These are phyloP conservation scores for Galaxias olidus DNA, from an alignment of 2,797 vertebrate species.

Conservation along the genomic window DNA sequence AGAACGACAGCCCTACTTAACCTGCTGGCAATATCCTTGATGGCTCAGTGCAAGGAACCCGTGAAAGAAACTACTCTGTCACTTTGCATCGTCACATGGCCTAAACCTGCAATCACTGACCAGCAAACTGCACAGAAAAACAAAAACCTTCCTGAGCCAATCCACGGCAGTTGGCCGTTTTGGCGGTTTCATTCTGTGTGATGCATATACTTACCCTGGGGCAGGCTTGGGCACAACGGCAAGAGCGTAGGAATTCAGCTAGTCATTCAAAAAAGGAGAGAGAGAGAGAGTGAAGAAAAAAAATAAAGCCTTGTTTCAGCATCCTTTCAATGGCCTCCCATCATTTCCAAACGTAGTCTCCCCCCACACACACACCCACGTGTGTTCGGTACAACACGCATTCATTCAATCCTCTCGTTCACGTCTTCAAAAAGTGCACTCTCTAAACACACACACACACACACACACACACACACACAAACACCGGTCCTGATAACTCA, in stretches of 20 bases:
- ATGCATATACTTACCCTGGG: conserved; percentile 72
- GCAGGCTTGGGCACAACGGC: conserved; percentile 57
- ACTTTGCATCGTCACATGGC: conserved; percentile 46
- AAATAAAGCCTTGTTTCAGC: conserved; percentile 75
- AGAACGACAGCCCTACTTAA: background rate
- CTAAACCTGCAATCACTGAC: conserved; percentile 42
- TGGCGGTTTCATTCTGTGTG: conserved; percentile 66
- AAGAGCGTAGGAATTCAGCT: conserved; percentile 74
- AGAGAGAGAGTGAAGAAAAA: conserved; percentile 34
- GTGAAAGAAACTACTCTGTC: conserved; percentile 17
- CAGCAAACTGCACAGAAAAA: conserved; percentile 54
- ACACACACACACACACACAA: conserved; percentile 53
- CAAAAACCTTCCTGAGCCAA: conserved; percentile 49
- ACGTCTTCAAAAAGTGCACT: background rate
- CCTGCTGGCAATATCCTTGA: too few species aligned
- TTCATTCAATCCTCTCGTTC: conserved; percentile 46
- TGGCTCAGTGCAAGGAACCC: background rate
- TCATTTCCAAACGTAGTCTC: conserved; percentile 51
- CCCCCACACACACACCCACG: conserved; percentile 46
- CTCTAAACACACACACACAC: conserved; percentile 69
- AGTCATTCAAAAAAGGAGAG: conserved; percentile 66
- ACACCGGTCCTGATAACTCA: conserved; percentile 76
- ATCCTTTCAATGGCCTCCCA: conserved; percentile 73
- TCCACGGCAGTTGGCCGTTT: conserved; percentile 61
- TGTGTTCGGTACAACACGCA: conserved; percentile 42